These are phyloP conservation scores for Anthoptus insignis DNA, from an alignment of 2,888 invertebrate species.

Conservation along the genomic window DNA sequence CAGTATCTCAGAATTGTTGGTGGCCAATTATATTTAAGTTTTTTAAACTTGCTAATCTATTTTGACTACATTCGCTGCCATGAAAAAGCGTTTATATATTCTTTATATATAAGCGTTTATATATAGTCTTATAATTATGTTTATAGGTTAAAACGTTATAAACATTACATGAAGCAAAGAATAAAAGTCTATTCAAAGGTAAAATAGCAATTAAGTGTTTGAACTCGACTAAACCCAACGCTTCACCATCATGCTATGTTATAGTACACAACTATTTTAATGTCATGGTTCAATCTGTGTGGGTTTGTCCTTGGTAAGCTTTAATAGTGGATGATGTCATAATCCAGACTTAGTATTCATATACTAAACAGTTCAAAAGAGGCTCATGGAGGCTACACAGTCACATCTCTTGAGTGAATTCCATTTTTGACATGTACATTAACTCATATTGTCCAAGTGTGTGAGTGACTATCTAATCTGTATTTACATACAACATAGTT, in stretches of 20 bases:
- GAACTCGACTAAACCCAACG: constrained; percentile 7
- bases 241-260: background rate
- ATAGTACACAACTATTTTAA: background rate
- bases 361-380: constrained; percentile 14
- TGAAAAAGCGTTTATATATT: background rate
- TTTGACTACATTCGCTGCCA: background rate
- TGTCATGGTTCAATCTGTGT: constrained; percentile 27
- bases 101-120: no score
- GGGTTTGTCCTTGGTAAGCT: constrained; percentile 52
- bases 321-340: constrained; percentile 53
- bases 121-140: constrained; percentile 3
- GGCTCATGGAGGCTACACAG: constrained; percentile 21
- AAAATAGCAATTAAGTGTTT: constrained; percentile 44
- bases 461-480: constrained; percentile 25
- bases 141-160: constrained; percentile 62
- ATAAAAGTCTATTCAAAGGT: constrained; percentile 72
- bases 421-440: constrained; percentile 7
- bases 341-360: constrained; percentile 23
- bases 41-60: constrained; percentile 4
- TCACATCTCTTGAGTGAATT: constrained; percentile 6
- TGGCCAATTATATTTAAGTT: constrained; percentile 45
- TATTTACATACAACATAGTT: constrained; percentile 14
- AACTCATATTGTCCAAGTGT: constrained; percentile 21
- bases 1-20: constrained; percentile 37
- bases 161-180: constrained; percentile 70